Percentiles rank a stretch among this genome's conserved stretches.
Evolutionary conservation across 2,113 vertebrate genomes (phyloP).

Genomic region (Ia io): DNA sequence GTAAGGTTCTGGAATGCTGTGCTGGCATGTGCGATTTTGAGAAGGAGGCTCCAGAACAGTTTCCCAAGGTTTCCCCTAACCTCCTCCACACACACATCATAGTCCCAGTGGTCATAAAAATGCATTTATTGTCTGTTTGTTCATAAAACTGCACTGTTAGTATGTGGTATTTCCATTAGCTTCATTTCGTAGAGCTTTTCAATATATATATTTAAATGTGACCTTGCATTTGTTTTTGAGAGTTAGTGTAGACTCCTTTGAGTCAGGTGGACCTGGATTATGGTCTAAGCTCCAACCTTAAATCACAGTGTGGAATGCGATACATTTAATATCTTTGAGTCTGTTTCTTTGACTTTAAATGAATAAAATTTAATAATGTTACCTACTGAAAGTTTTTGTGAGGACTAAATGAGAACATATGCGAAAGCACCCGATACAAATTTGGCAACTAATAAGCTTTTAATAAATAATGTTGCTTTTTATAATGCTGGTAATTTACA

Average conservation of each 20-base stretch:
- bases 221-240: not conserved
- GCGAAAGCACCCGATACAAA: not conserved
- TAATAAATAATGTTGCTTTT: not conserved
- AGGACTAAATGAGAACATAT: not conserved
- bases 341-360: not conserved
- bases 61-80: not conserved
- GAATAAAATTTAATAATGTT: constrained; percentile 22
- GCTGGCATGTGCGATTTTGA: not conserved
- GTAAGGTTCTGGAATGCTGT: not conserved
- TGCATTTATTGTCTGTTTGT: not conserved
- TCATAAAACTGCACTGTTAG: not conserved
- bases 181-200: not conserved
- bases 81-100: not conserved
- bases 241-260: not conserved
- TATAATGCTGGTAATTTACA: not conserved
- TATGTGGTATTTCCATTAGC: not conserved
- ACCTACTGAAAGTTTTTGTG: not conserved
- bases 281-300: not conserved
- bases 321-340: not conserved
- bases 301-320: not conserved
- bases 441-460: not conserved
- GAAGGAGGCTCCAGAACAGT: not conserved
- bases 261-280: not conserved
- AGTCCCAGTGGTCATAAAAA: not conserved
- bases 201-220: not conserved